These are phyloP conservation scores for Macropus fuliginosus DNA, from an alignment of 2,797 vertebrate genomes.

Conservation along the genomic window DNA sequence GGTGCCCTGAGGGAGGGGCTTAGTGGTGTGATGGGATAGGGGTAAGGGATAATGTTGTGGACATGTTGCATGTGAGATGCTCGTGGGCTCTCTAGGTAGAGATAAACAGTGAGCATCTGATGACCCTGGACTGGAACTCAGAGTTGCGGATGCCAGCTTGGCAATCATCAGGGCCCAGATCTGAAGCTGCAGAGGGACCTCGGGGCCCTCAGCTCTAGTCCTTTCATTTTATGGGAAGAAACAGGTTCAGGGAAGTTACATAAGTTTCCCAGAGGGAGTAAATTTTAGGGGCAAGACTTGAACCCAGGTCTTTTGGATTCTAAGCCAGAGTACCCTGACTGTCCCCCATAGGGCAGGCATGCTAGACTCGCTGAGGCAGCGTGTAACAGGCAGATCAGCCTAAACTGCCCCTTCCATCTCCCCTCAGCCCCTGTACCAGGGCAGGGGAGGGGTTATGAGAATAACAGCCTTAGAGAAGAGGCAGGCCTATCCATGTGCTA, in stretches of 20 bases:
- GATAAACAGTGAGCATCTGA: background rate
- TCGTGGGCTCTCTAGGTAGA: background rate
- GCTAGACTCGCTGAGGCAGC: background rate
- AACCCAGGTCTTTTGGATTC: background rate
- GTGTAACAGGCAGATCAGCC: background rate
- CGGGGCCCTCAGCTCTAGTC: background rate
- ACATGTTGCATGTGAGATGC: background rate
- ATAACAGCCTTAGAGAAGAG: no score
- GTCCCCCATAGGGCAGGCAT: background rate
- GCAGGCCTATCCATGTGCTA: background rate
- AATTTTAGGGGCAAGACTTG: background rate
- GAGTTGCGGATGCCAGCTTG: background rate
- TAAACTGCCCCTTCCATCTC: accelerated
- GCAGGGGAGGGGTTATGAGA: no score
- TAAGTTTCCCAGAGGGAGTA: background rate
- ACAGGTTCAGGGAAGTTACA: conserved; percentile 21
- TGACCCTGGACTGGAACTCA: background rate
- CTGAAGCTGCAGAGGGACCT: conserved; percentile 3
- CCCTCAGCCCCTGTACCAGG: background rate
- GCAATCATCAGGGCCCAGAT: conserved; percentile 5
- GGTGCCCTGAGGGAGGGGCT: background rate
- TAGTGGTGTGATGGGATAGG: no score
- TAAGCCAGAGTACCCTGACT: background rate
- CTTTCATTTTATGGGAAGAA: conserved; percentile 16
- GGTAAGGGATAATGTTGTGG: no score